Evolutionary conservation across 2,888 invertebrate species (phyloP).

Genomic region (Apamea crenata): DNA sequence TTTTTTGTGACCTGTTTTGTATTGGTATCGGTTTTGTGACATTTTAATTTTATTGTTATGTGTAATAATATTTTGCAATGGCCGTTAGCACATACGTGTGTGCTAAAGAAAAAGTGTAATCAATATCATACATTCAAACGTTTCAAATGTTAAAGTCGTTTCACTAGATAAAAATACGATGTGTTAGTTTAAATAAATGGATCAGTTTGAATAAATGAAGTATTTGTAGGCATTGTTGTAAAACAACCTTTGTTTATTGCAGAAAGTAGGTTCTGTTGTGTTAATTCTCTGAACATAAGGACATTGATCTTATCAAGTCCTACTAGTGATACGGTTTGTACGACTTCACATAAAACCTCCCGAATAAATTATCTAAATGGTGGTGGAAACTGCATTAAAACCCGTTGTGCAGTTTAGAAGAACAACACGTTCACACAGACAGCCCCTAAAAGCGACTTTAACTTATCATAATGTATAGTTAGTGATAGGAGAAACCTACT

Average conservation of each 20-base stretch:
- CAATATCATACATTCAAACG: constrained; percentile 43
- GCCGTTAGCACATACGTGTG: constrained; percentile 9
- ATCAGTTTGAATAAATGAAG: constrained; percentile 13
- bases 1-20: constrained; percentile 35
- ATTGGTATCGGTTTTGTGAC: constrained; percentile 9
- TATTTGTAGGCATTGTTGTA: background rate
- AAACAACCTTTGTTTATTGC: background rate
- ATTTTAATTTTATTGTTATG: constrained; percentile 32
- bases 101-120: constrained; percentile 32
- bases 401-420: background rate
- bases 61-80: constrained; percentile 24
- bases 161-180: constrained; percentile 31
- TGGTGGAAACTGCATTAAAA: background rate
- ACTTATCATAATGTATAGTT: background rate
- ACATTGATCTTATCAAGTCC: background rate
- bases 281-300: background rate
- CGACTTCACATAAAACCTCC: background rate
- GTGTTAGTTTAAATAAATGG: constrained; percentile 26
- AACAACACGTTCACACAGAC: background rate
- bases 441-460: background rate
- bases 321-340: background rate
- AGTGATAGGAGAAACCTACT: background rate
- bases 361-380: background rate
- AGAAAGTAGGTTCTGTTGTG: background rate
- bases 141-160: constrained; percentile 44